A percentile compares a stretch with the other conserved stretches of the same genome.
Evolutionary conservation across 2,113 vertebrate species (phyloP).

Genomic region (Castor canadensis): DNA sequence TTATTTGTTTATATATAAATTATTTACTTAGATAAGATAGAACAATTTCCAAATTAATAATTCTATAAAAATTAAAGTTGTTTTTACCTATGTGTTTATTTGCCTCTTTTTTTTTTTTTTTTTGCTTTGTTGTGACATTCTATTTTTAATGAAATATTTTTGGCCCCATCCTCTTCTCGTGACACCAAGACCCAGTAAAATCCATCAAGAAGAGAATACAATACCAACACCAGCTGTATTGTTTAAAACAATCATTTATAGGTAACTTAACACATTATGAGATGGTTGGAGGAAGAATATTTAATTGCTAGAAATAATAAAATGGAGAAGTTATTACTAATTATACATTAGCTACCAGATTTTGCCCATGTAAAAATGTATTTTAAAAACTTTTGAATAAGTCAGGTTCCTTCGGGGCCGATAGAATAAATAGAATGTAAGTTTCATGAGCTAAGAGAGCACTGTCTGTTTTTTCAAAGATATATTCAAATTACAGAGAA

Average conservation of each 20-base stretch:
- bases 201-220: background rate
- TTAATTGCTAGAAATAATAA: background rate
- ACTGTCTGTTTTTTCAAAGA: constrained; percentile 26
- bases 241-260: background rate
- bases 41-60: background rate
- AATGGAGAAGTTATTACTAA: background rate
- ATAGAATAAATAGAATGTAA: background rate
- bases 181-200: background rate
- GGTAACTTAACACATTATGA: background rate
- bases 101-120: background rate
- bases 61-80: background rate
- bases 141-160: constrained; percentile 25
- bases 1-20: background rate
- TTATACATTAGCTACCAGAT: background rate
- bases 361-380: constrained; percentile 6
- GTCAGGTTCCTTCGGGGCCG: background rate
- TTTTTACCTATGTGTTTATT: background rate
- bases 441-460: background rate
- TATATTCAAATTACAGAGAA: constrained; percentile 25
- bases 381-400: constrained; percentile 43
- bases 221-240: background rate
- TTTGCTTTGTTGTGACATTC: background rate
- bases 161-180: background rate
- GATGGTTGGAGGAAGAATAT: background rate
- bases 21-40: background rate